Evolutionary conservation across 2,888 invertebrate genomes (phyloP).

Genomic region (Crepidodera aurea): DNA sequence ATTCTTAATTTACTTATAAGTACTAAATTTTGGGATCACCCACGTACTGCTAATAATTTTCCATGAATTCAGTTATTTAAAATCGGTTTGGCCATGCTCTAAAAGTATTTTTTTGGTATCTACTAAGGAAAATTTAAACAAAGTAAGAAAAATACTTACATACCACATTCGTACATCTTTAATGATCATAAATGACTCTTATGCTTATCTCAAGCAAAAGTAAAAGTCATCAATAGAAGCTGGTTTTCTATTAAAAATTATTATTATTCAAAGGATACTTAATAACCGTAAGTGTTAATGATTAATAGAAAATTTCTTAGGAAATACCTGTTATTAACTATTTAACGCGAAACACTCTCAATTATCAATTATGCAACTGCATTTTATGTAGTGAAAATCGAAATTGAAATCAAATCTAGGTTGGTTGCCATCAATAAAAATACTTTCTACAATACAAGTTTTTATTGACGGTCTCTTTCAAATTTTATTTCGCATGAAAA

Average conservation of each 20-base stretch:
- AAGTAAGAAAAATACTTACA: too few species aligned
- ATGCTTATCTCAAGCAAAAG: neutral
- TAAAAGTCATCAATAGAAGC: neutral
- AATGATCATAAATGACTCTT: too few species aligned
- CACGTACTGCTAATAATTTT: too few species aligned
- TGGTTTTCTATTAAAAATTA: neutral
- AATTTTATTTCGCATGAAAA: too few species aligned
- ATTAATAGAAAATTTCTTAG: slow-evolving; percentile 1
- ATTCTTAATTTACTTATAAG: too few species aligned
- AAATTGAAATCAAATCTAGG: neutral
- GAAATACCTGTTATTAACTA: neutral
- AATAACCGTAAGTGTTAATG: neutral
- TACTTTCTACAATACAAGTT: neutral
- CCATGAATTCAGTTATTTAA: too few species aligned
- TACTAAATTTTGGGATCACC: too few species aligned
- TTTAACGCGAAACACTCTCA: neutral
- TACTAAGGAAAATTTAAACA: too few species aligned
- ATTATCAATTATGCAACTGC: neutral
- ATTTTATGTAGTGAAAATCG: neutral
- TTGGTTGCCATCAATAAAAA: neutral
- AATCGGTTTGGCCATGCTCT: too few species aligned
- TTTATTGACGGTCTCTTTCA: too few species aligned
- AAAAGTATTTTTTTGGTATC: too few species aligned
- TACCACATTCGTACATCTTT: too few species aligned
- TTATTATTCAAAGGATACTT: neutral